Evolutionary conservation across 2,113 vertebrate genomes (phyloP), one percentile per base, ranked within the genome.

Genomic region (Aspiorhynchus laticeps): DNA sequence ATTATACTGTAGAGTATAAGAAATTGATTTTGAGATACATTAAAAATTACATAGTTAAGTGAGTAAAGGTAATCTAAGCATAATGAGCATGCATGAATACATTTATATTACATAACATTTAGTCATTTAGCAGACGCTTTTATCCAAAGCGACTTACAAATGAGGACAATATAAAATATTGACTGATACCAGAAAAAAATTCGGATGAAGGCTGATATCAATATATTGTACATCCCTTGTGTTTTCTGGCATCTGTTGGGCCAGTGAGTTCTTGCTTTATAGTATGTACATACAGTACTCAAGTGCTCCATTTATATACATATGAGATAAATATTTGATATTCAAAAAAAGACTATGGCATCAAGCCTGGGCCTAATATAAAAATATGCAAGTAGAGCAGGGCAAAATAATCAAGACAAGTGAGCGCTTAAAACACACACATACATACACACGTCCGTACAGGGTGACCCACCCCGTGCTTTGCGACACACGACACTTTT

Each of bases 401-500:
- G 51, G 19, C 8, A 46, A 67, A 78, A 78, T 36, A 33, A 38
- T n/a, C 19, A 59, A 61, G 33, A 24, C 5, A 19, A 78, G 46
- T 21, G 15, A 17, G 26, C 46, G 26, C 81, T 80, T 24, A 75
- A 79, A 63, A 65, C 83, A 81, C 83, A 63, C 56, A 53, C n/a
- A 80, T 19, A 53, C 80, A 79, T 17, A 46, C 26, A 26, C 19
- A 77, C 56, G 24, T 38, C 67, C 24, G 19, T 53, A 51, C 75
- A 80, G 67, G 56, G 21, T 56, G 78, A n/a, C 31, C 61, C 53
- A 80, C 80, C 78, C 71, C 75, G 63, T 84, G 85, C 77, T 88
- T 87, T 75, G 84, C 85, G 90, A 92, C 90, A 92, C 91, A 92
- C 90, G 84, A 92, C 89, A 91, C 89, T 87, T 90, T 91, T 88